Conservation (phyloP, 2,888 invertebrate species). For the Epiblema foenella region DNA sequence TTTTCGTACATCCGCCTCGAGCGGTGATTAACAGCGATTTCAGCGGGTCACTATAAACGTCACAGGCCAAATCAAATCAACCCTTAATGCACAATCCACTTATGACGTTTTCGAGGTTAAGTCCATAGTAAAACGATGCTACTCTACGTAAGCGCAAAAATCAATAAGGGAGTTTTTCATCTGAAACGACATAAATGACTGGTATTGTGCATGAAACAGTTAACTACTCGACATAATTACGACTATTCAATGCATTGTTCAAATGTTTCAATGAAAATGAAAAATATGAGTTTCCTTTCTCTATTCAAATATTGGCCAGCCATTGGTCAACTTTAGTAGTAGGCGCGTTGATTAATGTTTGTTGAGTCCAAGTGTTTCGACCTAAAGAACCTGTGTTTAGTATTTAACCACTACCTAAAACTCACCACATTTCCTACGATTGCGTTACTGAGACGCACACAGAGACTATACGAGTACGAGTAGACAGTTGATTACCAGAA, state of each 20-base stretch:
- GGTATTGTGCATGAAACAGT: conserved; percentile 80
- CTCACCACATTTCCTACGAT: too few relatives aligned
- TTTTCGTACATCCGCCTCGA: conserved; percentile 62
- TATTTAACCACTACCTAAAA: too few relatives aligned
- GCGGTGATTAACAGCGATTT: conserved; percentile 73
- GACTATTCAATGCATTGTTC: conserved; percentile 79
- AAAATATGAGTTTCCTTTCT: conserved; percentile 46
- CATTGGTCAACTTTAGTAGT: too few relatives aligned
- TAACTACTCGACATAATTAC: conserved; percentile 72
- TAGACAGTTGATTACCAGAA: too few relatives aligned
- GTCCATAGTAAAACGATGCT: neutral
- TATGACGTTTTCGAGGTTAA: neutral
- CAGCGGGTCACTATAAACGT: conserved; percentile 66
- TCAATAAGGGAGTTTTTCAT: conserved; percentile 3
- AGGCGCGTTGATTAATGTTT: too few relatives aligned
- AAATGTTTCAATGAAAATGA: conserved; percentile 65
- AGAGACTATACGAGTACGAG: too few relatives aligned
- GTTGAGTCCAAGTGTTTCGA: too few relatives aligned
- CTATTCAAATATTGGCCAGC: neutral
- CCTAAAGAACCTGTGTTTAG: too few relatives aligned
- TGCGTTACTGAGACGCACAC: too few relatives aligned
- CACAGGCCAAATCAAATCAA: neutral
- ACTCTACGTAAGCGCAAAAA: neutral
- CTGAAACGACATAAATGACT: conserved; percentile 64
- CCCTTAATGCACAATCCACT: neutral